Conservation (phyloP, 2,888 invertebrate species). For the Pocota personata region DNA sequence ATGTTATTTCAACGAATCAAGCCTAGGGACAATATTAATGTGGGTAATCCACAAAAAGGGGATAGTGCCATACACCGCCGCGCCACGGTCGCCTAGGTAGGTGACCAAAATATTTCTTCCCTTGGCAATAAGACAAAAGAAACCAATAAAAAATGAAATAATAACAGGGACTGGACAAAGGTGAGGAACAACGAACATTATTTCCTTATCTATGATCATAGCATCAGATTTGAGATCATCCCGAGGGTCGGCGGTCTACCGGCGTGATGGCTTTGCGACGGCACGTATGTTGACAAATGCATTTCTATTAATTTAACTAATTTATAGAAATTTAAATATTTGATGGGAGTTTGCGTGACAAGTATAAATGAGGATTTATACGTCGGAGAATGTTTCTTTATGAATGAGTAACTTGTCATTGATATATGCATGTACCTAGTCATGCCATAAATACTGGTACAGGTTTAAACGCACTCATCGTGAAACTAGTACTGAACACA, state of each 20-base stretch:
- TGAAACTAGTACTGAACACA: too few species aligned
- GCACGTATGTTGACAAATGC: conserved; percentile 70
- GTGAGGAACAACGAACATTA: conserved; percentile 59
- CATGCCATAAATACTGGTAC: too few species aligned
- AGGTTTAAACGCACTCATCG: too few species aligned
- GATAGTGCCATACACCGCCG: conserved; percentile 65
- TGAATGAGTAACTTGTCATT: conserved; percentile 35
- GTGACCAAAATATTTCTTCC: conserved; percentile 53
- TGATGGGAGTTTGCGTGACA: conserved; percentile 49
- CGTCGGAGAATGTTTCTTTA: conserved; percentile 22
- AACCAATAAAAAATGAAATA: conserved; percentile 63
- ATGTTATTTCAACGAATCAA: conserved; percentile 71
- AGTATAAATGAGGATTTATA: conserved; percentile 58
- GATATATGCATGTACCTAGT: too few species aligned
- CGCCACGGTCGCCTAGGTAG: conserved; percentile 44
- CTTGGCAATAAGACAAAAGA: conserved; percentile 65
- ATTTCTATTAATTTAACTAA: conserved; percentile 72
- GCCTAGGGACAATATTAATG: conserved; percentile 68
- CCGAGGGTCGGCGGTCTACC: conserved; percentile 12
- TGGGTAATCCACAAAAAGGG: conserved; percentile 68
- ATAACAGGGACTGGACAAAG: conserved; percentile 56
- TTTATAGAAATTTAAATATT: conserved; percentile 64
- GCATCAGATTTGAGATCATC: conserved; percentile 67
- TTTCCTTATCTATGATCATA: conserved; percentile 59
- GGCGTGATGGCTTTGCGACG: conserved; percentile 9